These are phyloP conservation scores for Ormyrus thymus DNA, from an alignment of 2,888 invertebrate species.

Conservation along the genomic window DNA sequence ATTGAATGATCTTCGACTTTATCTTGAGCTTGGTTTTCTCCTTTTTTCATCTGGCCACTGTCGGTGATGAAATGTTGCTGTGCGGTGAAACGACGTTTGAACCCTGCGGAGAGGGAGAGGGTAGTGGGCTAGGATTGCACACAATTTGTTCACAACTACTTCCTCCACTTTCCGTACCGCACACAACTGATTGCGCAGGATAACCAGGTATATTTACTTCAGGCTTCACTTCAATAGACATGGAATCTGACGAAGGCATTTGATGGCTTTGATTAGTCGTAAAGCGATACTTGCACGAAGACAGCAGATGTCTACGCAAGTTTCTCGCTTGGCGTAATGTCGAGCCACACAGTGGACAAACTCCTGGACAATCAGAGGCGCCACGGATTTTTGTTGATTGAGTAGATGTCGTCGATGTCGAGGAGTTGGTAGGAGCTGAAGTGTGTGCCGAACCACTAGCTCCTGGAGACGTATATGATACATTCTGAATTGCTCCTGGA, in stretches of 20 bases:
- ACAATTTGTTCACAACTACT: constrained; percentile 70
- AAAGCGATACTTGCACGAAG: constrained; percentile 74
- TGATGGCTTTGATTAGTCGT: constrained; percentile 65
- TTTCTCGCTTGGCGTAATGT: constrained; percentile 79
- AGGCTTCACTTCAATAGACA: constrained; percentile 70
- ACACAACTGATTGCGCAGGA: constrained; percentile 57
- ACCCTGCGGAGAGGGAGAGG: constrained; percentile 65
- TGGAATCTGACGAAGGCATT: constrained; percentile 60
- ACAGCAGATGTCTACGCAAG: constrained; percentile 77
- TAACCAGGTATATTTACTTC: constrained; percentile 65
- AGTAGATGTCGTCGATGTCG: constrained; percentile 55
- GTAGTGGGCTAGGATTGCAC: constrained; percentile 70
- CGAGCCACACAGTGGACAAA: constrained; percentile 79
- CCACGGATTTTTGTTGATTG: constrained; percentile 75
- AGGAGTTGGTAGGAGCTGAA: constrained; percentile 44
- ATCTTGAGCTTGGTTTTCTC: constrained; percentile 56
- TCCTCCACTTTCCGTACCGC: constrained; percentile 64
- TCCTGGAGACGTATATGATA: constrained; percentile 52
- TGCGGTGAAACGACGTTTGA: constrained; percentile 68
- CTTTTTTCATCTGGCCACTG: constrained; percentile 70
- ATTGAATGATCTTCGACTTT: constrained; percentile 54
- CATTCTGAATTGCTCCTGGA: constrained; percentile 67
- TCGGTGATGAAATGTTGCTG: constrained; percentile 69
- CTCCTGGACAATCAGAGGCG: constrained; percentile 80
- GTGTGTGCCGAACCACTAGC: constrained; percentile 53